phyloP scores from a whole-genome alignment of 1,140 invertebrate genomes.

The Pollicipes pollicipes region DNA sequence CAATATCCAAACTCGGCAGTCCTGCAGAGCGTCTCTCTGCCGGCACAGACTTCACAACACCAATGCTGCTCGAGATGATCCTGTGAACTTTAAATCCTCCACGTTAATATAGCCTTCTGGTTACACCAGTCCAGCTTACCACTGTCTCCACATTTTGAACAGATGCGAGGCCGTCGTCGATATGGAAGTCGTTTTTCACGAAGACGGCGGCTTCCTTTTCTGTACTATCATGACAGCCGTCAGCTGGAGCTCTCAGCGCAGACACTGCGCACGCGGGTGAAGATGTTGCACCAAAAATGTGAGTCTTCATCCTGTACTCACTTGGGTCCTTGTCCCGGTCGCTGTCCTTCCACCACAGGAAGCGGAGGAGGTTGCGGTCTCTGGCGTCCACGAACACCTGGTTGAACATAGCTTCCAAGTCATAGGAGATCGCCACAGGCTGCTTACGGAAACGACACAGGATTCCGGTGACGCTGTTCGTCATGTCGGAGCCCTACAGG shows the following conservation, averaged over 20 bases:
- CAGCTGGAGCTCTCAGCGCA: not conserved
- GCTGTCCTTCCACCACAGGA: constrained; percentile 1
- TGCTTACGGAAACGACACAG: constrained; percentile 20
- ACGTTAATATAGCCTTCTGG: not conserved
- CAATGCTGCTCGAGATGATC: too few species aligned
- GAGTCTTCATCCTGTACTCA: constrained; percentile 3
- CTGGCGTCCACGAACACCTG: constrained; percentile 8
- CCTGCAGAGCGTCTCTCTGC: not conserved
- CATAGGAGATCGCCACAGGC: constrained; percentile 18
- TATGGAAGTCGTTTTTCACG: not conserved
- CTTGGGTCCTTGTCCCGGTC: not conserved
- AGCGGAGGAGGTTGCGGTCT: not conserved
- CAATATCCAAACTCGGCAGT: not conserved
- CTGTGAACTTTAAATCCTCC: not conserved
- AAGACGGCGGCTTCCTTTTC: not conserved
- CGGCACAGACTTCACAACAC: not conserved
- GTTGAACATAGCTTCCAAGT: constrained; percentile 22
- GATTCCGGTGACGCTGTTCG: constrained; percentile 18
- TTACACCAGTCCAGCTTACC: not conserved
- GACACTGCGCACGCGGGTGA: not conserved
- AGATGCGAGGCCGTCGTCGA: not conserved
- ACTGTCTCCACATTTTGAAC: not conserved
- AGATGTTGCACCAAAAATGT: not conserved
- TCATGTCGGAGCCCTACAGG: constrained; percentile 20
- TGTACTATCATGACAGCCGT: not conserved